Conservation (phyloP, 2,797 vertebrate genomes). For the Adelosebastes latens region DNA sequence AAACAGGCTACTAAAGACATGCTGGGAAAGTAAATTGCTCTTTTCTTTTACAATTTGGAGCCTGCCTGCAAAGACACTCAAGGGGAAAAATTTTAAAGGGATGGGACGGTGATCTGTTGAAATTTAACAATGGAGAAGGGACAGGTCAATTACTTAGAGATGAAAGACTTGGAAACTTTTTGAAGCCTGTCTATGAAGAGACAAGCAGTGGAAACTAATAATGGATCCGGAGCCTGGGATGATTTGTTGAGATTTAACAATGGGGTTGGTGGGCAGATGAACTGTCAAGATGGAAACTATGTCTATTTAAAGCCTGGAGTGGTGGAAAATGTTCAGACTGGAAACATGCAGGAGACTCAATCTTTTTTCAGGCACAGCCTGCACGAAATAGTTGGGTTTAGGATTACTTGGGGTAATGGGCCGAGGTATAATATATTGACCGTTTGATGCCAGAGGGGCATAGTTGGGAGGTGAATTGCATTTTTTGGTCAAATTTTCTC, state of each 20-base stretch:
- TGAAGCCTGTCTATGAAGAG: conserved; percentile 53
- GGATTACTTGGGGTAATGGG: conserved; percentile 60
- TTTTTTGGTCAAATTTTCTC: conserved; percentile 57
- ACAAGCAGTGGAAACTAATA: conserved; percentile 65
- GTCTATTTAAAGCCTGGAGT: conserved; percentile 76
- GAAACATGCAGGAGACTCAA: conserved; percentile 70
- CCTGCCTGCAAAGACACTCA: conserved; percentile 58
- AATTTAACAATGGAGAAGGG: conserved; percentile 61
- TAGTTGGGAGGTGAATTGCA: conserved; percentile 47
- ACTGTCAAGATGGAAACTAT: conserved; percentile 76
- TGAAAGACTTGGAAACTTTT: conserved; percentile 65
- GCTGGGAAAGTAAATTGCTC: conserved; percentile 25
- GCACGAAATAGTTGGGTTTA: conserved; percentile 65
- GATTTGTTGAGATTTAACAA: conserved; percentile 77
- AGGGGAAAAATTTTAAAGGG: conserved; percentile 20
- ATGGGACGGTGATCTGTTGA: conserved; percentile 55
- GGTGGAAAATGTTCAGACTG: conserved; percentile 71
- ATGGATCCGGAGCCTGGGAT: conserved; percentile 61
- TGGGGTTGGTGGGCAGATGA: conserved; percentile 74
- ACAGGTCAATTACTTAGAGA: conserved; percentile 48
- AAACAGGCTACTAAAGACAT: conserved; percentile 37
- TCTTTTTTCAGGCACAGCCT: conserved; percentile 61
- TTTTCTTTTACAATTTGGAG: conserved; percentile 44
- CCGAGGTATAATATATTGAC: conserved; percentile 58
- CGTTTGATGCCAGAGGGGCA: conserved; percentile 52